Percentiles rank a stretch among this genome's conserved stretches.
Evolutionary conservation across 2,113 vertebrate species (phyloP).

Genomic region (Neomonachus schauinslandi): DNA sequence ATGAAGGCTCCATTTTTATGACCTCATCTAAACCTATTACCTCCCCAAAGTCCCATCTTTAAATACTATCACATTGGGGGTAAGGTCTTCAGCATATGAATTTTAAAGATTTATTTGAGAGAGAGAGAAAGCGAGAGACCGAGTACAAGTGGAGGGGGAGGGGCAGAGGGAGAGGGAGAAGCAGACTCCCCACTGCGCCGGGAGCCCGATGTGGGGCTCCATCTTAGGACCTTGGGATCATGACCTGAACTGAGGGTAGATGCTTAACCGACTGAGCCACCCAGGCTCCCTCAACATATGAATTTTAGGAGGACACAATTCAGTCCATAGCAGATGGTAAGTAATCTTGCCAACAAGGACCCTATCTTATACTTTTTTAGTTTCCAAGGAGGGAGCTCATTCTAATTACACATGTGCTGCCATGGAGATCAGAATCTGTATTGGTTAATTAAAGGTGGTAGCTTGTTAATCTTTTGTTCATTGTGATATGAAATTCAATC

Average conservation of each 20-base stretch:
- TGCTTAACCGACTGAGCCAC: too few relatives aligned
- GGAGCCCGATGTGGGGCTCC: too few relatives aligned
- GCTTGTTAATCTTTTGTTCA: slow-evolving; percentile 3
- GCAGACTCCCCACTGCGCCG: too few relatives aligned
- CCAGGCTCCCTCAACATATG: not conserved
- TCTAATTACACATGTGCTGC: not conserved
- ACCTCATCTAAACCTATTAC: not conserved
- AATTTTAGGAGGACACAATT: not conserved
- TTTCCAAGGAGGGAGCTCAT: not conserved
- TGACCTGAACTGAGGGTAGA: too few relatives aligned
- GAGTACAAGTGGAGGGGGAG: too few relatives aligned
- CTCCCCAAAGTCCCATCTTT: not conserved
- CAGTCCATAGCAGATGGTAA: not conserved
- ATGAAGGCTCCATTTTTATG: not conserved
- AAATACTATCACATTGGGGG: not conserved
- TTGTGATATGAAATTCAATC: not conserved
- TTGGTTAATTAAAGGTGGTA: slow-evolving; percentile 2
- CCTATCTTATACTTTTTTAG: not conserved
- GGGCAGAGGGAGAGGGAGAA: too few relatives aligned
- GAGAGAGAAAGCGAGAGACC: too few relatives aligned
- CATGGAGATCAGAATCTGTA: not conserved
- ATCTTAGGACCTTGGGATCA: too few relatives aligned
- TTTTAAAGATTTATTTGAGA: not conserved
- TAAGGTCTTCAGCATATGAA: not conserved
- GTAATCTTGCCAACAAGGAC: not conserved